Evolutionary conservation across 2,888 invertebrate species (phyloP).

Genomic region (Omphaloscelis lunosa): DNA sequence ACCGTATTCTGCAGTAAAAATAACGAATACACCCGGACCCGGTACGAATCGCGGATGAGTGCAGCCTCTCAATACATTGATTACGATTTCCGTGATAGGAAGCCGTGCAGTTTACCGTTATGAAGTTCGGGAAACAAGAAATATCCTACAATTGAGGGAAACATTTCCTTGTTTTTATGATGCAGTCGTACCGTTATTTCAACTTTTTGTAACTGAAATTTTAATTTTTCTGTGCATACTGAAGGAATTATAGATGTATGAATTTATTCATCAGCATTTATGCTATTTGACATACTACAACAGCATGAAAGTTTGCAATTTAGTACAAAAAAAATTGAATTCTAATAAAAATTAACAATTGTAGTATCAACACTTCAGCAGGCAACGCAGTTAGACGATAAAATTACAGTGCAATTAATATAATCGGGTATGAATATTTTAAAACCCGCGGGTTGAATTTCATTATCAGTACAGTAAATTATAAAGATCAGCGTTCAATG

Average conservation of each 20-base stretch:
- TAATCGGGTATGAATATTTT: constrained; percentile 52
- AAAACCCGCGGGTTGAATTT: constrained; percentile 53
- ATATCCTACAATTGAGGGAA: constrained; percentile 48
- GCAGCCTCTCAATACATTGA: constrained; percentile 75
- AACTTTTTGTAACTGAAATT: constrained; percentile 26
- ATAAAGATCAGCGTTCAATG: constrained; percentile 70
- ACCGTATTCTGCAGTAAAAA: constrained; percentile 69
- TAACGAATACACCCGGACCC: constrained; percentile 68
- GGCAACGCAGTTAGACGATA: constrained; percentile 2
- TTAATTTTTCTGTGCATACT: constrained; percentile 23
- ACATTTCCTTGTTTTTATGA: constrained; percentile 48
- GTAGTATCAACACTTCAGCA: neutral
- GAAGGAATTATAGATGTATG: constrained; percentile 20
- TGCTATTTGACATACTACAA: constrained; percentile 5
- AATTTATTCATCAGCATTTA: constrained; percentile 34
- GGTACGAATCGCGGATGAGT: constrained; percentile 69
- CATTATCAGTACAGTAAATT: constrained; percentile 66
- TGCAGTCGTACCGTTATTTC: constrained; percentile 25
- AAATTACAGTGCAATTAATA: constrained; percentile 45
- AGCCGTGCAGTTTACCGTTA: constrained; percentile 60
- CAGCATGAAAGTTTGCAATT: neutral
- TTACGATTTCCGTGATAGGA: constrained; percentile 67
- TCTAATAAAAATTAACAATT: constrained; percentile 17
- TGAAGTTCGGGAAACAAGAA: constrained; percentile 59
- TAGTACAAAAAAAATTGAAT: constrained; percentile 15